Evolutionary conservation across 2,797 vertebrate species (phyloP), one percentile per base, ranked within the genome.

Genomic region (Hemibagrus guttatus): DNA sequence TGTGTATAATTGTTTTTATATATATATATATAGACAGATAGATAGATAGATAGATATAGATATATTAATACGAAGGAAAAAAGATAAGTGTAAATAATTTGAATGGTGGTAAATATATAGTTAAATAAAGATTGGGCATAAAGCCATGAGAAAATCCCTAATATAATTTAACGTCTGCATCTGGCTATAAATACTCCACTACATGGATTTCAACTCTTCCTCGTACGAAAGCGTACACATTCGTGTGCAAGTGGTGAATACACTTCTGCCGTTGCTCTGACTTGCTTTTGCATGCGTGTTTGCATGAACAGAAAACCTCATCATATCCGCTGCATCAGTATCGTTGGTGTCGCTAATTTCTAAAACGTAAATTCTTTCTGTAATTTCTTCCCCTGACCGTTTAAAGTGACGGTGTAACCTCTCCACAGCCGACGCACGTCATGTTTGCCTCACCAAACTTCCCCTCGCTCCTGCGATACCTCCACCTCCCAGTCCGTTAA

Each of bases 171-270:
- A 92, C 85, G 87, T 90, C 90, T 89, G 88, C 88, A 80, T 84
- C 80, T 86, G 90, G 90, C 89, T 85, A 89, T 88, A 88, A 87
- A 89, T 90, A 87, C 72, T 87, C 56, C 21, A 87, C 79, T 88
- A 28, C 71, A 82, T 42, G 2, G 14, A 88, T 89, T 87, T 90
- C 81, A 84, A 8, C 88, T 90, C 91, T 87, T n/a, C 89, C 92
- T 94, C 94, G 88, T 94, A 93, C 94, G 93, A 93, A 93, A 95
- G 92, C 94, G 87, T 82, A 87, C 85, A 89, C 80, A 89, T 87
- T 92, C 78, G 92, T 92, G 92, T 91, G 88, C 81, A 81, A 91
- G 91, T 88, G 89, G 90, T 74, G 84, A 88, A 89, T 83, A 89
- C 85, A 85, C 72, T 79, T 89, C 92, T 91, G 90, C 85, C 84